These are phyloP conservation scores for Telmatochromis sp. DNA, from an alignment of 2,113 vertebrate species.

Conservation along the genomic window DNA sequence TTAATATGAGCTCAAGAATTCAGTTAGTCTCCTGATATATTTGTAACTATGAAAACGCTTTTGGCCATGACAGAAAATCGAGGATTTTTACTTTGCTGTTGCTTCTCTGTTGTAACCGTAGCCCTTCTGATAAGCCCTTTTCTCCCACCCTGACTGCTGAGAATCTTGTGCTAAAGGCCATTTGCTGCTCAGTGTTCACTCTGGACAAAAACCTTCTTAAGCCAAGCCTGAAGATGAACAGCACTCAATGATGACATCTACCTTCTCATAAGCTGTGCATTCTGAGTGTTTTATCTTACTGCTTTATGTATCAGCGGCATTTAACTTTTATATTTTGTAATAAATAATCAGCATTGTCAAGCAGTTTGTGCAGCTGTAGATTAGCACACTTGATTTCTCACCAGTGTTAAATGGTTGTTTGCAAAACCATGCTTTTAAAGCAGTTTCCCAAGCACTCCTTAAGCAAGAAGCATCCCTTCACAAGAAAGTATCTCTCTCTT, in stretches of 20 bases:
- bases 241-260: background rate
- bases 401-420: background rate
- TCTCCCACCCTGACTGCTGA: background rate
- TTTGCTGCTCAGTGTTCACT: background rate
- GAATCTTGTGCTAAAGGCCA: background rate
- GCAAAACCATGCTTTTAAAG: background rate
- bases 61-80: fast-evolving
- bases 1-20: background rate
- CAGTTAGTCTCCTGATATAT: background rate
- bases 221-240: background rate
- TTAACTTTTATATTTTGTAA: background rate
- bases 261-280: background rate
- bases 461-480: background rate
- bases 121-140: background rate
- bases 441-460: background rate
- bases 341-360: background rate
- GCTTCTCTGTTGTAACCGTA: background rate
- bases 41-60: background rate
- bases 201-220: background rate
- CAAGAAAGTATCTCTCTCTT: background rate
- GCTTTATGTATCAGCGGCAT: background rate
- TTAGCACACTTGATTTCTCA: fast-evolving
- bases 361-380: background rate
- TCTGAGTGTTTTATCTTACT: background rate
- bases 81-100: background rate